Percentiles rank a stretch among this genome's conserved stretches.
Evolutionary conservation across 2,888 invertebrate species (phyloP).

Genomic region (Dicranocentrus wangi): DNA sequence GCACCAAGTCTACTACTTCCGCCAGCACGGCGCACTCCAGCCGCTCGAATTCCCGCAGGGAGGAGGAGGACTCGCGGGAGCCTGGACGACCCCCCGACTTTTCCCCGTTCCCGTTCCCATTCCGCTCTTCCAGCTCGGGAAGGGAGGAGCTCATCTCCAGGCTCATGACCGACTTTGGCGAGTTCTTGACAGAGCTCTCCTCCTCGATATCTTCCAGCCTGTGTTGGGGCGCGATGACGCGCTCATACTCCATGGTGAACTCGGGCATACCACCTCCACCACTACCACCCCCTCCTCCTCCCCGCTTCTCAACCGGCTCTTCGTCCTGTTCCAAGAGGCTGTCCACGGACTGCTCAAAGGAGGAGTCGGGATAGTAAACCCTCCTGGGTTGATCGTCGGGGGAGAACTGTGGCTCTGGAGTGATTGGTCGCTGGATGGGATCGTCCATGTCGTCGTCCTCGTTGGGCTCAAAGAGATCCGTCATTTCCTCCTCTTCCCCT

Average conservation of each 20-base stretch:
- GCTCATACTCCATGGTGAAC: constrained; percentile 57
- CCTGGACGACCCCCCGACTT: constrained; percentile 68
- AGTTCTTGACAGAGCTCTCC: constrained; percentile 90
- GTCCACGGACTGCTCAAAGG: constrained; percentile 71
- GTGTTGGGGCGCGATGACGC: constrained; percentile 76
- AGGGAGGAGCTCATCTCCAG: constrained; percentile 87
- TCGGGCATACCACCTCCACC: constrained; percentile 32
- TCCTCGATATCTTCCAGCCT: constrained; percentile 87
- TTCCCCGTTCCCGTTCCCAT: constrained; percentile 82
- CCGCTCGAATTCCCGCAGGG: constrained; percentile 86
- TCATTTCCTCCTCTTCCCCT: constrained; percentile 74
- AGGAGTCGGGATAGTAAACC: constrained; percentile 71
- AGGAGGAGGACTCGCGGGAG: constrained; percentile 71
- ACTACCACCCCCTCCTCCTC: constrained; percentile 6
- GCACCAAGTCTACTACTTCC: constrained; percentile 82
- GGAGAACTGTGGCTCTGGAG: constrained; percentile 76
- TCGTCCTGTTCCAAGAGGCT: constrained; percentile 73
- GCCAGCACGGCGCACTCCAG: constrained; percentile 90
- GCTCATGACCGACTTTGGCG: constrained; percentile 92
- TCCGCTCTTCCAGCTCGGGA: constrained; percentile 84
- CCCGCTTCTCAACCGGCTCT: constrained; percentile 58
- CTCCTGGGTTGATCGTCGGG: constrained; percentile 63
- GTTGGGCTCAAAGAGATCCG: constrained; percentile 68
- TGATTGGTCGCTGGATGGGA: constrained; percentile 78
- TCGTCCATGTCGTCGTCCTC: constrained; percentile 74